Evolutionary conservation across 2,113 vertebrate species (phyloP).

Genomic region (Amblyornis subalaris): DNA sequence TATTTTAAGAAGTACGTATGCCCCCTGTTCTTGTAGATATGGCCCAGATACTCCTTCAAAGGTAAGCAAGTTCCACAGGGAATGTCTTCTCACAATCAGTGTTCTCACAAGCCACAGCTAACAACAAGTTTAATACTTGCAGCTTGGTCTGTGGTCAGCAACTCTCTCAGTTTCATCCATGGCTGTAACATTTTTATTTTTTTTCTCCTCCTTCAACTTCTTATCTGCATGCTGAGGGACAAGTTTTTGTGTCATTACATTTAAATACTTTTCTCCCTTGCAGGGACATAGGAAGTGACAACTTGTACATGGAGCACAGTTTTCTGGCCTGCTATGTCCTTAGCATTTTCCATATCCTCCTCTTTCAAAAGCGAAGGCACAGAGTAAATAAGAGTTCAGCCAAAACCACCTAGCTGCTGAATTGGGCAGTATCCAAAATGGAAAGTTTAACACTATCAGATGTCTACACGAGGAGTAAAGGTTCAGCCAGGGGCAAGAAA

Average conservation of each 20-base stretch:
- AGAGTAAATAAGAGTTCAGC: not conserved
- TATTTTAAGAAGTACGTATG: not conserved
- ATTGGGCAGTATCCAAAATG: not conserved
- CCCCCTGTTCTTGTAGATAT: not conserved
- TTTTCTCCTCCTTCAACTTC: not conserved
- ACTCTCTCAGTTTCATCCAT: not conserved
- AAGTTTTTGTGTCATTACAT: not conserved
- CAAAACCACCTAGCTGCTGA: conserved; percentile 4
- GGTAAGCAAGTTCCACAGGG: not conserved
- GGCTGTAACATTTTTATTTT: not conserved
- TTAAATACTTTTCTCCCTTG: not conserved
- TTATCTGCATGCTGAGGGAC: not conserved
- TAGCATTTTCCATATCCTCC: not conserved
- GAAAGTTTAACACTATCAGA: conserved; percentile 30
- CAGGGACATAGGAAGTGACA: not conserved
- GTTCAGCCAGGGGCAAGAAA: conserved; percentile 54
- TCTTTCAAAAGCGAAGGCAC: not conserved
- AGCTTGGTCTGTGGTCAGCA: not conserved
- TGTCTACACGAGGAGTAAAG: not conserved
- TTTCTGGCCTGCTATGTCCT: not conserved
- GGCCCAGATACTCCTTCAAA: not conserved
- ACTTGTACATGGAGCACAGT: not conserved
- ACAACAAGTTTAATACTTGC: not conserved
- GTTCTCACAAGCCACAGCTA: not conserved
- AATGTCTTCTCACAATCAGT: not conserved